Conservation (phyloP, 2,797 vertebrate genomes). For the Falco naumanni region DNA sequence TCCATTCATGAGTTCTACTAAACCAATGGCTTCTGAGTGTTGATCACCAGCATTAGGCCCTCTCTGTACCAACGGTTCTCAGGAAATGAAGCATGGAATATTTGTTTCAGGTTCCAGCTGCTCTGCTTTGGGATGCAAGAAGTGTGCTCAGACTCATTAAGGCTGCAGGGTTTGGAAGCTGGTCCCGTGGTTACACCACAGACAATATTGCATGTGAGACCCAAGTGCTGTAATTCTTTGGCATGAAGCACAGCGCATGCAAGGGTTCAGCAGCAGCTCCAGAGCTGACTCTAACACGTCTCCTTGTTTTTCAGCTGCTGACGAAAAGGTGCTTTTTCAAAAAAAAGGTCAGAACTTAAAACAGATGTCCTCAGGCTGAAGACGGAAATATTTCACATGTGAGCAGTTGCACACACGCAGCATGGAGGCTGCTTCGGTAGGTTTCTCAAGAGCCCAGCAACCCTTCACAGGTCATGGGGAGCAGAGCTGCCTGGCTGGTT, state of each 20-base stretch:
- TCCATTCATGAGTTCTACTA: not conserved
- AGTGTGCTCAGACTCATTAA: not conserved
- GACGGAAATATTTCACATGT: constrained; percentile 7
- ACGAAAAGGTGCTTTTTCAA: not conserved
- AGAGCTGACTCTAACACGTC: not conserved
- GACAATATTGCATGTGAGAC: not conserved
- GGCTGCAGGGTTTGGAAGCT: not conserved
- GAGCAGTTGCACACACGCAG: not conserved
- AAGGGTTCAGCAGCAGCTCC: not conserved
- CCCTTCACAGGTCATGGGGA: not conserved
- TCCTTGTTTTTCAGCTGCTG: constrained; percentile 11
- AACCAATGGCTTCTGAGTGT: not conserved
- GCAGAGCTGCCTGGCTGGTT: not conserved
- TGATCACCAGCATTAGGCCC: not conserved
- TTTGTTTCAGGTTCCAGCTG: not conserved
- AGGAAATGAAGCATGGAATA: not conserved
- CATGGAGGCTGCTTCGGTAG: not conserved
- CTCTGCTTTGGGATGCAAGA: not conserved
- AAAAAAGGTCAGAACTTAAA: not conserved
- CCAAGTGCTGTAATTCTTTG: not conserved
- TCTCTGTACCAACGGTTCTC: not conserved
- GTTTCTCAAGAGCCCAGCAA: not conserved
- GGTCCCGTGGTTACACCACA: not conserved
- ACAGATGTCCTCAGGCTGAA: not conserved
- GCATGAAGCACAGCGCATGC: not conserved